Evolutionary conservation across 2,797 vertebrate species (phyloP), one percentile per base, ranked within the genome.

Genomic region (Myotis pilosus): DNA sequence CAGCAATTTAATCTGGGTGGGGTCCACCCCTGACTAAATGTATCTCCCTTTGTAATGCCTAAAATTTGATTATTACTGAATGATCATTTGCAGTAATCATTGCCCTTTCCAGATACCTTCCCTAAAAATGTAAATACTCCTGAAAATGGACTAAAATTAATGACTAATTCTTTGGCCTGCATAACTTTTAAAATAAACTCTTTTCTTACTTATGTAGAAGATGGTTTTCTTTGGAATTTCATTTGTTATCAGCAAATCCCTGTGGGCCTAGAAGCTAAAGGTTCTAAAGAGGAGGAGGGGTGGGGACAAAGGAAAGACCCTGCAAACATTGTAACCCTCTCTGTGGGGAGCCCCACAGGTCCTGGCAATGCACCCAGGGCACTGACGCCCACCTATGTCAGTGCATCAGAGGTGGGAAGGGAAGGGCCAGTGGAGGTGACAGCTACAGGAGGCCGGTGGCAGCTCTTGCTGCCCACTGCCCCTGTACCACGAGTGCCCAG

Each of bases 91-190:
- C 15, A 86, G 38, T 49, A 53, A 74, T 20, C 53, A 71, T 71
- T 78, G 64, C 47, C 23, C 23, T 55, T 89, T 62, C 23, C 36
- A 80, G 47, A 60, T 15, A 75, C 53, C 15, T 11, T 75, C 30
- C 53, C 76, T 57, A 22, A 93, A 92, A 92, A 91, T 62, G 10
- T 74, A 91, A 82, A 91, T 38, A 62, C 38, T 69, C 60, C 60
- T 87, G 62, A 30, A 76, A 92, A 92, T 79, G 8, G 13, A 62
- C 47, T 85, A 66, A 33, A 83, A 25, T 33, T 66, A 66, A 49
- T 33, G 44, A 83, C 80, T 49, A 25, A 57, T 17, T 25, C 8
- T 49, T 79, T 83, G 80, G 78, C 55, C 49, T 49, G 30, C 20
- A 68, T n/a, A 68, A 22, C 12, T 69, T 60, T 33, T 25, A 38